Evolutionary conservation across 2,113 vertebrate genomes (phyloP), one percentile per base, ranked within the genome.

Genomic region (Neogale vison): DNA sequence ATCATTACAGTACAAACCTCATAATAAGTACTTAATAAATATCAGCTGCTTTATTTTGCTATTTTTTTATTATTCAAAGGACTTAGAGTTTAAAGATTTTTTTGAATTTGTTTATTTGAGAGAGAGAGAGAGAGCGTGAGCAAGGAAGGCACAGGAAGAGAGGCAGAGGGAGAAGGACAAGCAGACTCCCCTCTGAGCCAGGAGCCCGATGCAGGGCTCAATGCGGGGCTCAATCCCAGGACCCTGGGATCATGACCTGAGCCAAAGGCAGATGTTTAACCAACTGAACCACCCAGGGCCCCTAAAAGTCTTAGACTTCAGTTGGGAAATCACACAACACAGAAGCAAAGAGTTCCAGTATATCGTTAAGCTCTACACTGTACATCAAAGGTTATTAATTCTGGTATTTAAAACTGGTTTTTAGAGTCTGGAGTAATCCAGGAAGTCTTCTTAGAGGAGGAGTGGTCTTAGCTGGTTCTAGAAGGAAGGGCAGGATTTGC

Each of bases 21-120:
- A 67, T 39, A 83, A 42, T 89, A 96, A 96, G 76, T 88, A 47
- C 26, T 82, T 76, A 45, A 69, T 59, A 94, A 87, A 74, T 34
- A 77, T 59, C 34, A 83, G 24, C 55, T 87, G 12, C 15, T 74
- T 83, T 59, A 52, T 59, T 71, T 84, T 84, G 36, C 81, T 69
- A 13, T 61, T 61, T 95, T 42, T 63, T 71, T 50, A 31, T 72
- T 72, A 63, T 61, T 80, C 63, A 90, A 80, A 93, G 42, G 42
- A 93, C 65, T 67, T 67, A n/a, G 31, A 18, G 15, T 67, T 67
- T 67, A 65, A 67, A 67, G 14, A n/a, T 42, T 45, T 42, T 42
- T 42, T 74, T 26, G 0, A 74, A 74, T 45, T 74, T 26, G 17
- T 74, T 74, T 24, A 26, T 74, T 74, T 45, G 71, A 74, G 71